Percentiles rank a stretch among this genome's conserved stretches.
phyloP scores from a whole-genome alignment of 2,797 vertebrate genomes.

The Delichon dasypus region DNA sequence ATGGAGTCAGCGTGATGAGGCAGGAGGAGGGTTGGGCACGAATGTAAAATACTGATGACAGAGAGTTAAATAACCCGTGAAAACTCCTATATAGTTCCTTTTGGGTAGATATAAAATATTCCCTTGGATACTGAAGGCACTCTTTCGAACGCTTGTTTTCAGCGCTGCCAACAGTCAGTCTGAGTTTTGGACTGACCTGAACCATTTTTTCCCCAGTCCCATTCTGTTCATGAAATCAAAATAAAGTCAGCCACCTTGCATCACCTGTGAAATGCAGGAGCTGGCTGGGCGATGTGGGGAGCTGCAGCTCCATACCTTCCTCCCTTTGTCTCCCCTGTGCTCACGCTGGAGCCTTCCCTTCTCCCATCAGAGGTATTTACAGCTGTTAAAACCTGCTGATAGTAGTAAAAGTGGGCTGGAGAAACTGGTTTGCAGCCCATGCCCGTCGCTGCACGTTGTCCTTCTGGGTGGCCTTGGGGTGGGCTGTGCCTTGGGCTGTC shows the following conservation, averaged over 20 bases:
- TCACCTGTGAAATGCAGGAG: not conserved
- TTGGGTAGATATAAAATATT: not conserved
- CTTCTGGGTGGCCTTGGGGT: not conserved
- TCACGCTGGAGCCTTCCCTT: not conserved
- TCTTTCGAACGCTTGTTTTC: not conserved
- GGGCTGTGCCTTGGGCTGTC: not conserved
- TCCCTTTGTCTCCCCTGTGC: not conserved
- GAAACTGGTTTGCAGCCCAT: not conserved
- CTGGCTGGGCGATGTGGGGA: not conserved
- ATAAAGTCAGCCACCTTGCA: not conserved
- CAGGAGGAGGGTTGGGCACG: not conserved
- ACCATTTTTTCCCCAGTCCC: not conserved
- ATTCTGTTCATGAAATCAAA: not conserved
- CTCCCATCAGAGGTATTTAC: not conserved
- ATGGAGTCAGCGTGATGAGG: not conserved
- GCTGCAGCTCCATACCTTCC: not conserved
- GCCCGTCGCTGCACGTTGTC: accelerated
- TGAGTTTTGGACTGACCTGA: not conserved
- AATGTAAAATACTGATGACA: not conserved
- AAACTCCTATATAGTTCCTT: not conserved
- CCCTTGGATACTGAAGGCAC: not conserved
- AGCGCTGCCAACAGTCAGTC: not conserved
- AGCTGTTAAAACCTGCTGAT: not conserved
- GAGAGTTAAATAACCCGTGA: not conserved
- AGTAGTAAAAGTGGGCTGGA: not conserved